phyloP scores from a whole-genome alignment of 2,113 vertebrate genomes.

The Albula goreensis region DNA sequence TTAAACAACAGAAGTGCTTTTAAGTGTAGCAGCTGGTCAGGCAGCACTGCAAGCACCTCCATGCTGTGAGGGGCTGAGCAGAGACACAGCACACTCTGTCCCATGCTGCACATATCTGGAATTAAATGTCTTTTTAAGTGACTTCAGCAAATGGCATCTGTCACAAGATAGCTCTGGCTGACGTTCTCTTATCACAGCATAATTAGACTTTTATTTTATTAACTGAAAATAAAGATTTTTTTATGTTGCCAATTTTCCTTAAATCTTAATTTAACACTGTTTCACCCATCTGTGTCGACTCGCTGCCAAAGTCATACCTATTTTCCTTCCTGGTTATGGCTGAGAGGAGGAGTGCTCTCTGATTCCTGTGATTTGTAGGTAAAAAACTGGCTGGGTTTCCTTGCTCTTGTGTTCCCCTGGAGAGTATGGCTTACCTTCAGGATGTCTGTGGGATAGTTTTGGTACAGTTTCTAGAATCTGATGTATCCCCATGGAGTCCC shows the following conservation, averaged over 20 bases:
- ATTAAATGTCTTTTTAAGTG: background rate
- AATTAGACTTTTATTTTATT: background rate
- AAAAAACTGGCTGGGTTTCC: background rate
- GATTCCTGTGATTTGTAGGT: background rate
- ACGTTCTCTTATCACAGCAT: background rate
- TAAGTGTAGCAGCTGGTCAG: background rate
- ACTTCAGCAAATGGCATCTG: background rate
- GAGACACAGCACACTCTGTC: background rate
- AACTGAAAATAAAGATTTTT: conserved; percentile 1
- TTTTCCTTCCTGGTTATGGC: background rate
- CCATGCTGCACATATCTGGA: background rate
- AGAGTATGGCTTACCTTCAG: conserved; percentile 14
- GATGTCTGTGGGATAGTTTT: background rate
- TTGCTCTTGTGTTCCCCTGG: background rate
- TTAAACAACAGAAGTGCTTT: background rate
- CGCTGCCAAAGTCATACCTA: background rate
- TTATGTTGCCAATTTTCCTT: background rate
- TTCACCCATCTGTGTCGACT: conserved; percentile 9
- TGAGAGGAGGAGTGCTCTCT: conserved; percentile 17
- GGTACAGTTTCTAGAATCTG: no score
- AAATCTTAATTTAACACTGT: background rate
- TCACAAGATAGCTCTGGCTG: background rate
- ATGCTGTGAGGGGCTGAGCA: no score
- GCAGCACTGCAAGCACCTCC: no score
- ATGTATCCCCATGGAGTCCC: no score